phyloP scores from a whole-genome alignment of 2,888 invertebrate genomes.

The Mesopsocus fuscifrons region DNA sequence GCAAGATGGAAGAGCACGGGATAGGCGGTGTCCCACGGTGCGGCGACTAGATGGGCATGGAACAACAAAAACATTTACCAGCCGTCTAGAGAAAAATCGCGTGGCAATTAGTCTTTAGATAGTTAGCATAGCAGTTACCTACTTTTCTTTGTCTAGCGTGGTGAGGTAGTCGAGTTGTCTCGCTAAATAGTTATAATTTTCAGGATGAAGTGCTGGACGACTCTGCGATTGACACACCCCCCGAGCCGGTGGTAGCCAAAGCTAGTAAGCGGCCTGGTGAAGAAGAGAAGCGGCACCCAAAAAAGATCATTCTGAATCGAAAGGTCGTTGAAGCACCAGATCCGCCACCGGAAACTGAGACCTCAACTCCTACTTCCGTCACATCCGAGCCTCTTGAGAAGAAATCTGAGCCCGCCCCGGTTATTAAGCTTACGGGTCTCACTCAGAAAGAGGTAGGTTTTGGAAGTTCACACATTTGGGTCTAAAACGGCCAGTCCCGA shows the following conservation, averaged over 20 bases:
- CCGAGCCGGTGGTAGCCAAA: neutral
- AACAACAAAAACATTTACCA: no score
- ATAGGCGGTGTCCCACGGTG: no score
- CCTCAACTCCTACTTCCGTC: neutral
- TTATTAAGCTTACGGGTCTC: neutral
- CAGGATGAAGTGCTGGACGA: neutral
- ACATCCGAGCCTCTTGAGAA: neutral
- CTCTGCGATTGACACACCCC: neutral
- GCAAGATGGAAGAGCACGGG: no score
- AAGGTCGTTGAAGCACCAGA: neutral
- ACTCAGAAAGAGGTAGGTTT: slow-evolving; percentile 2
- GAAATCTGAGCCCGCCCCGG: neutral
- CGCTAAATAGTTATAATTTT: no score
- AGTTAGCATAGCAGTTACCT: no score
- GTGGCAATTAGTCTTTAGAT: no score
- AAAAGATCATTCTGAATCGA: slow-evolving; percentile 7
- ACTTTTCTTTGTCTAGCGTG: no score
- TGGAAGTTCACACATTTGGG: no score
- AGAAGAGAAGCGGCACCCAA: neutral
- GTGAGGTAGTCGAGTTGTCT: no score
- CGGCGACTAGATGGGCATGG: no score
- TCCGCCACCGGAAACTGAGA: neutral
- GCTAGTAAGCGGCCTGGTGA: neutral
- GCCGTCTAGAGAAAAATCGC: no score
- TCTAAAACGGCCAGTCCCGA: no score